Evolutionary conservation across 1,140 invertebrate species (phyloP).

Genomic region (Zaprionus lachaisei): DNA sequence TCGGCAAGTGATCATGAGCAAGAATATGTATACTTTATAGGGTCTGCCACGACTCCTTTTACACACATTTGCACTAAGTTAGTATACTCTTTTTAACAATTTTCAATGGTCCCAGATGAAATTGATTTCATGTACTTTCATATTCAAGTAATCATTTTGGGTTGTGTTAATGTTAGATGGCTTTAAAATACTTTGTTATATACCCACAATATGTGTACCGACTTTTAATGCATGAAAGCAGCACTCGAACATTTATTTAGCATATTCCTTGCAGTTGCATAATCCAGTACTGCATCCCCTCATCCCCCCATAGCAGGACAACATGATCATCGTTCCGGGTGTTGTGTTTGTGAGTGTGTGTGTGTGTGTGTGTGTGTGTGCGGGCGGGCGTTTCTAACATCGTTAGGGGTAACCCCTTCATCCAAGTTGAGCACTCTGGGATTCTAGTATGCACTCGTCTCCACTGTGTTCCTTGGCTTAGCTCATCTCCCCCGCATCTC

Average conservation of each 20-base stretch:
- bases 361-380: not conserved
- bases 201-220: not conserved
- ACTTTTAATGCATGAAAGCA: not conserved
- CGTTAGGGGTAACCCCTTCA: constrained; percentile 54
- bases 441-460: constrained; percentile 20
- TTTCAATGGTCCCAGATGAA: too few species aligned
- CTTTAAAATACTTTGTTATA: too few species aligned
- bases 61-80: too few species aligned
- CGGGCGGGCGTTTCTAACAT: constrained; percentile 48
- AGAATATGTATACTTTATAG: too few species aligned
- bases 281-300: constrained; percentile 8
- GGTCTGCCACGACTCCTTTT: too few species aligned
- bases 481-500: not conserved
- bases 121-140: too few species aligned
- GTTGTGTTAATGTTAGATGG: too few species aligned
- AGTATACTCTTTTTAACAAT: too few species aligned
- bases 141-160: too few species aligned
- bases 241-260: constrained; percentile 8
- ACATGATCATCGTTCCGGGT: constrained; percentile 26
- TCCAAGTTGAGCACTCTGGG: constrained; percentile 33
- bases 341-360: not conserved
- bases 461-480: not conserved
- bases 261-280: constrained; percentile 30
- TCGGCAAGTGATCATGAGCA: too few species aligned
- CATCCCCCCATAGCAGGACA: not conserved